Base-by-base conservation (phyloP, 2,113 vertebrate species). In the Alectura lathami region DNA sequence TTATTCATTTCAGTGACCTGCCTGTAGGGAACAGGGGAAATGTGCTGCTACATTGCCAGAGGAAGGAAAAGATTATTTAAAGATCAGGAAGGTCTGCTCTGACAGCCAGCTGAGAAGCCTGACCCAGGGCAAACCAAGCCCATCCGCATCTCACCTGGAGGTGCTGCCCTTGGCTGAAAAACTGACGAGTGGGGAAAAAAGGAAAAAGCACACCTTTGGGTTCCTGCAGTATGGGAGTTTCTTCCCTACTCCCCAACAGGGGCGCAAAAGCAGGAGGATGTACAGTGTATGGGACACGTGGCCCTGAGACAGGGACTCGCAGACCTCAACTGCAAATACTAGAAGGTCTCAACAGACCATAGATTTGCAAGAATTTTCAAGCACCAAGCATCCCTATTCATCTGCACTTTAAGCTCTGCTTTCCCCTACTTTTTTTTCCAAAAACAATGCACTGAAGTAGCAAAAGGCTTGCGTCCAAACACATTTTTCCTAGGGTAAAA, bases 31-130 rank as follows among this genome's bases (percentile, higher is more conserved):
- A 50, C 6, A 5, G 15, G 5, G 13, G 2, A 53, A 73, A 43
- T 11, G 5, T 51, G 42, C 50, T 91, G 53, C 69, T 67, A 74
- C 36, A 15, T 1, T 54, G 50, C 22, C 74, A 87, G 36, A 76
- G 29, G 9, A 73, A 64, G 38, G 69, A 86, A 89, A 74, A 72
- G 16, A 66, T 68, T 62, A 81, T 30, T 88, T 80, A 81, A 88
- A 63, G 47, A 89, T 77, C 59, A 86, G 47, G 26, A 8, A 80
- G 38, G 45, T 77, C 82, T 69, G 47, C 56, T 83, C 30, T 77
- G 67, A 88, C 93, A 78, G 59, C 70, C 64, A 78, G 47, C 50
- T 86, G 75, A 81, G 40, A 83, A 81, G 64, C 72, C 56, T 86
- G 83, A 83, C 51, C 79, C 64, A 93, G 51, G 27, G 38, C 22